Evolutionary conservation across 2,797 vertebrate genomes (phyloP).

Genomic region (Xerus rutilus): DNA sequence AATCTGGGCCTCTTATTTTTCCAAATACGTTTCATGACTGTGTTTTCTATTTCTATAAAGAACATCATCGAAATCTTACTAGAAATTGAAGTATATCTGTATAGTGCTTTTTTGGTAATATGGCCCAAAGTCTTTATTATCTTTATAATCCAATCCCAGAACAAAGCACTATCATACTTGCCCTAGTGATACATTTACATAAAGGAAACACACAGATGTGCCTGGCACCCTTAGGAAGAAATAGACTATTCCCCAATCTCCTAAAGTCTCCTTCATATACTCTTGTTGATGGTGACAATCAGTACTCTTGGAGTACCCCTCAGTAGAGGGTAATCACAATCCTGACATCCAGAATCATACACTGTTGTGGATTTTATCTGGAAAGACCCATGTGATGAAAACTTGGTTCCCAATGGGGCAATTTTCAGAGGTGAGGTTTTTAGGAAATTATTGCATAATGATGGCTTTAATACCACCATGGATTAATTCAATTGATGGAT

Average conservation of each 20-base stretch:
- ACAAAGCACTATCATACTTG: background rate
- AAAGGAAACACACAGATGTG: background rate
- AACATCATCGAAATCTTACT: no score
- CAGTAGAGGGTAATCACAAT: background rate
- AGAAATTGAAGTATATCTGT: no score
- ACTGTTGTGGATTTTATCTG: no score
- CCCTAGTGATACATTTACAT: background rate
- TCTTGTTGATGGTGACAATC: background rate
- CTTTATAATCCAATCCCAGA: background rate
- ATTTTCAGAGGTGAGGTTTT: background rate
- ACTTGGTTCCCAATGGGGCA: background rate
- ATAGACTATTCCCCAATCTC: background rate
- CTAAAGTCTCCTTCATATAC: background rate
- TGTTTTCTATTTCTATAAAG: no score
- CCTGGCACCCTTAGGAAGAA: background rate
- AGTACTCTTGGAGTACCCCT: fast-evolving
- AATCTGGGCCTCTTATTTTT: no score
- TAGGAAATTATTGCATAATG: background rate
- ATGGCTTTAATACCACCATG: no score
- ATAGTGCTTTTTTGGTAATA: no score
- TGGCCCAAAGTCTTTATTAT: background rate
- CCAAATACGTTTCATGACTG: no score
- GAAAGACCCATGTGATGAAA: background rate
- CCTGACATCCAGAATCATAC: background rate
- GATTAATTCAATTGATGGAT: background rate